Base-by-base conservation (phyloP, 2,888 invertebrate species). In the Pseudococcus jackbeardsleyi region DNA sequence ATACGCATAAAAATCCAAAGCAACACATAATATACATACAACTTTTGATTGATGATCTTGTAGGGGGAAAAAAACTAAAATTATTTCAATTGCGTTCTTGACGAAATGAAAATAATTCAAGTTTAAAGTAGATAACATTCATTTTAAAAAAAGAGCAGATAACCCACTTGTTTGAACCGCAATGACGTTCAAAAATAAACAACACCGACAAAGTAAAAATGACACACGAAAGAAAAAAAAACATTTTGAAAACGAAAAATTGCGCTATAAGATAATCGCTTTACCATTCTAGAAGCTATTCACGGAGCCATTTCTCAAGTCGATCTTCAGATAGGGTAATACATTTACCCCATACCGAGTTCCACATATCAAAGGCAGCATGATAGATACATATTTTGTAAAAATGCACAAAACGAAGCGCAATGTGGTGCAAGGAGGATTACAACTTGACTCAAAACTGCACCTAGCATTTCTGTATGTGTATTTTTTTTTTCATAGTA, bases 401-500 rank as follows among this genome's bases (percentile, higher is more conserved):
- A 54, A 54, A 54, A 54, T 54, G 68, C 26, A 15, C 22, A 8
- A 42, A 42, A 42, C 0, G 42, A 9, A 42, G 9, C 42, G 42
- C 42, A 42, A 42, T 42, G 7, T 5, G 42, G 42, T 68, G 22
- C 26, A 11, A 22, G 42, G 2, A 39, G 77, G 77, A 77, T 77
- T 77, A 77, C 77, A 8, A 42, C 42, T 33, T 33, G 42, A n/a
- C 39, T 77, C 0, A 77, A 77, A 77, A 77, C 17, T 77, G 77
- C 77, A 26, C 68, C 68, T 3, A 22, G 22, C 12, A 4, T 26
- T 68, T 68, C 68, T 26, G 77, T n/a, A 54, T 54, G 42, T n/a
- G 77, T 77, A 77, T 15, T 72, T 77, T 42, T 48, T 54, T 54
- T 11, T 84, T 17, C 0, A 50, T 50, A 84, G 22, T 85, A n/a